phyloP scores from a whole-genome alignment of 2,888 invertebrate species.

The Selenia dentaria region DNA sequence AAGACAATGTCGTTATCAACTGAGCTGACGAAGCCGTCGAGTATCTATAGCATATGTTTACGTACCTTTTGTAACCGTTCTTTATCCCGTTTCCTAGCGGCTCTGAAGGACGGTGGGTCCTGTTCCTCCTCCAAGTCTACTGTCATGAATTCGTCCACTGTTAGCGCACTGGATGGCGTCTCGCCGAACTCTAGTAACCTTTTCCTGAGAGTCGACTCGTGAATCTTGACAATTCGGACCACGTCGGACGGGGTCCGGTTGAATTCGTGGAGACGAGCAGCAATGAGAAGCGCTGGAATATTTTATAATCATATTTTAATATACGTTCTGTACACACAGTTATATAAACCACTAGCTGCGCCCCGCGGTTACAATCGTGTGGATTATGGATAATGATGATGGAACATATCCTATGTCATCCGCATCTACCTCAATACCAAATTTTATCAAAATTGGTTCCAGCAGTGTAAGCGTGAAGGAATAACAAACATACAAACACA shows the following conservation, averaged over 20 bases:
- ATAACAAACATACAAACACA: no score
- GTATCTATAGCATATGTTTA: no score
- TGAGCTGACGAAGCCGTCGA: no score
- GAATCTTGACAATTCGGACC: conserved; percentile 97
- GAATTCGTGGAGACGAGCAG: conserved; percentile 96
- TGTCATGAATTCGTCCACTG: conserved; percentile 98
- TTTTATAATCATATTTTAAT: not conserved
- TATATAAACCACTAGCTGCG: no score
- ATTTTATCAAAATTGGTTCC: no score
- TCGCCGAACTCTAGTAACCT: conserved; percentile 97
- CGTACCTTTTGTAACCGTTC: conserved; percentile 91
- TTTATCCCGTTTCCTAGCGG: conserved; percentile 94
- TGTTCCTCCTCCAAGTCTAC: conserved; percentile 98
- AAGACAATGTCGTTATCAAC: no score
- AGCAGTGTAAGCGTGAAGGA: no score
- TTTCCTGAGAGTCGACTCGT: conserved; percentile 96
- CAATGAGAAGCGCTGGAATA: conserved; percentile 93
- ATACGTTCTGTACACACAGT: no score
- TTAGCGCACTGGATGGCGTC: conserved; percentile 97
- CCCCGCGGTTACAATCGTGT: no score
- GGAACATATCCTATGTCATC: no score
- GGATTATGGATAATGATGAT: no score
- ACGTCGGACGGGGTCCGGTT: conserved; percentile 94
- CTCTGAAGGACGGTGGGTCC: conserved; percentile 97
- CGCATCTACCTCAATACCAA: no score